phyloP scores from a whole-genome alignment of 2,113 vertebrate species.

The Ageneiosus marmoratus region DNA sequence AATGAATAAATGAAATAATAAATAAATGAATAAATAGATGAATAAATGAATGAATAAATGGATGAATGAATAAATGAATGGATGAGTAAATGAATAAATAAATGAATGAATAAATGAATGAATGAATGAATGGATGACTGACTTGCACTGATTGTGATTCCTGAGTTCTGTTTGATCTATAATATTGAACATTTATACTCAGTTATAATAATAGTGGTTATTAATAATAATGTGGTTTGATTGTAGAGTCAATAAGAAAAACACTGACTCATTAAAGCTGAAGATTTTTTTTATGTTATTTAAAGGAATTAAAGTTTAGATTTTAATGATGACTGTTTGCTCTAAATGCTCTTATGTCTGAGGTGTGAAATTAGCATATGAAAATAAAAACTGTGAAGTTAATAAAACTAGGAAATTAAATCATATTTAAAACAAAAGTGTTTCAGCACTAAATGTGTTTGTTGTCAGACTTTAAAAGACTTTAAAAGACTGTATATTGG shows the following conservation, averaged over 20 bases:
- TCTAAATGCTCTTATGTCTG: background rate
- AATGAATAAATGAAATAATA: too few relatives aligned
- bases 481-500: background rate
- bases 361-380: background rate
- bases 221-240: background rate
- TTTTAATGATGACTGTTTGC: background rate
- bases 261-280: background rate
- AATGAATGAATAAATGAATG: too few relatives aligned
- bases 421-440: background rate
- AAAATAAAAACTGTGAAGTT: background rate
- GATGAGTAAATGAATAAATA: too few relatives aligned
- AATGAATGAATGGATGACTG: too few relatives aligned
- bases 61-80: too few relatives aligned
- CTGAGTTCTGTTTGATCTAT: too few relatives aligned
- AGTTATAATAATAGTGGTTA: too few relatives aligned
- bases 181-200: too few relatives aligned
- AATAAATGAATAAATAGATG: too few relatives aligned
- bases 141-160: too few relatives aligned
- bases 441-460: background rate
- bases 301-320: too few relatives aligned
- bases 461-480: background rate
- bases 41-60: background rate
- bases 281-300: background rate
- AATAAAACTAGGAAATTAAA: too few relatives aligned
- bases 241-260: background rate